These are phyloP conservation scores for Pipistrellus pipistrellus DNA, from an alignment of 2,797 vertebrate species.

Conservation along the genomic window DNA sequence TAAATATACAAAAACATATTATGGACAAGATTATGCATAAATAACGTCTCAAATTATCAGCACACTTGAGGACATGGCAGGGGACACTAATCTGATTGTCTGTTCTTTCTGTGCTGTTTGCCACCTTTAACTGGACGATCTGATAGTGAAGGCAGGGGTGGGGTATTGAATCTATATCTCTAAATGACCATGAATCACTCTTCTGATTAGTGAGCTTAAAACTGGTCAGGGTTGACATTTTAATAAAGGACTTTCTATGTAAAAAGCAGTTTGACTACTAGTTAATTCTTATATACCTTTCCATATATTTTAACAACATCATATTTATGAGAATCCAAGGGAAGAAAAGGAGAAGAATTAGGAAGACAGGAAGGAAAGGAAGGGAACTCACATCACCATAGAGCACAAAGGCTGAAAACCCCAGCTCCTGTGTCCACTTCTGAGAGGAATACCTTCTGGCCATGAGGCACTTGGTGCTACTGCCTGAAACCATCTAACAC, in stretches of 20 bases:
- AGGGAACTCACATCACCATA: rapidly evolving
- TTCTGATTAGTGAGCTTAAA: not conserved
- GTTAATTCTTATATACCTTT: not conserved
- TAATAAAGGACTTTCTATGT: not conserved
- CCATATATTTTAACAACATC: not conserved
- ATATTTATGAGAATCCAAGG: not conserved
- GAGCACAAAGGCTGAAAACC: not conserved
- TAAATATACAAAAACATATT: not conserved
- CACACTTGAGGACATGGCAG: not conserved
- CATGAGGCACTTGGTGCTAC: not conserved
- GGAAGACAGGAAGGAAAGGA: not conserved
- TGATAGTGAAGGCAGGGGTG: not conserved
- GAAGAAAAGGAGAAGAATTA: not conserved
- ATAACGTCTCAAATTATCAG: not conserved
- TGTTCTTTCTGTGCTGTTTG: not conserved
- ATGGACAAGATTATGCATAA: not conserved
- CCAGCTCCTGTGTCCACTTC: not conserved
- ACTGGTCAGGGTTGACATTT: not conserved
- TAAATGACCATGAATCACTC: not conserved
- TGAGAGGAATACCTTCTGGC: not conserved
- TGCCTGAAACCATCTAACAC: not conserved
- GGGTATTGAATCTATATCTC: not conserved
- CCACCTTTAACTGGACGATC: not conserved
- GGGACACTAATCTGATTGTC: not conserved
- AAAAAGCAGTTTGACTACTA: not conserved